A percentile compares a stretch with the other conserved stretches of the same genome.
Conservation (phyloP, 2,113 vertebrate species). For the Zootoca vivipara region DNA sequence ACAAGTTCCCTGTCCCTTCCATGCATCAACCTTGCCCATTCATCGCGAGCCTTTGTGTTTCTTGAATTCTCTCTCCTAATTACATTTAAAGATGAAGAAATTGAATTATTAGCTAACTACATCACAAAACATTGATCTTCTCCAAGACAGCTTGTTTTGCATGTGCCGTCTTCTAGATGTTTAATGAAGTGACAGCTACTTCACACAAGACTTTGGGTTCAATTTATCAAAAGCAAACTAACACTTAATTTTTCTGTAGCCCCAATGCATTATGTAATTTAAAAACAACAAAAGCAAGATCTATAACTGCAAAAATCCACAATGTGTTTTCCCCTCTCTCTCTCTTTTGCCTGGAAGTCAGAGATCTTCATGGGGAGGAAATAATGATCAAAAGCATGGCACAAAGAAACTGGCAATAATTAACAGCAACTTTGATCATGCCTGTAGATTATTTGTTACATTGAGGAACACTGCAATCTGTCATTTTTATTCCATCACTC, state of each 20-base stretch:
- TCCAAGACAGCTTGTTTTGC: conserved; percentile 60
- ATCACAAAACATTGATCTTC: conserved; percentile 21
- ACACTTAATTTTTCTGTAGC: conserved; percentile 43
- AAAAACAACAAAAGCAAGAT: conserved; percentile 6
- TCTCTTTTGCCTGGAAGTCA: conserved; percentile 43
- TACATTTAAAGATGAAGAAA: conserved; percentile 49
- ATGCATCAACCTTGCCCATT: not conserved
- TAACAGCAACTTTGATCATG: conserved; percentile 55
- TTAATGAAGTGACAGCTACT: conserved; percentile 63
- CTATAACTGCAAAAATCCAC: conserved; percentile 38
- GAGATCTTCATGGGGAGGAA: conserved; percentile 48
- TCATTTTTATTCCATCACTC: conserved; percentile 54
- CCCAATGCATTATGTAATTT: conserved; percentile 9
- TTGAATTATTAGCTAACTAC: conserved; percentile 43
- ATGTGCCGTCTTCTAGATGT: conserved; percentile 51
- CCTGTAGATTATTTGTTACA: conserved; percentile 51
- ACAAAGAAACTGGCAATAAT: conserved; percentile 46
- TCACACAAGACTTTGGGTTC: conserved; percentile 54
- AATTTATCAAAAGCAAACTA: conserved; percentile 60
- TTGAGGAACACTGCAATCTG: conserved; percentile 40
- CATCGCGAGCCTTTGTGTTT: not conserved
- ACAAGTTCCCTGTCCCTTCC: not conserved
- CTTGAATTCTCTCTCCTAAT: conserved; percentile 32
- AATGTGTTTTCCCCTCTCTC: not conserved
- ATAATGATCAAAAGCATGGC: conserved; percentile 44